Conservation (phyloP, 1,140 invertebrate species). For the Ceratoteleas bidentatus region DNA sequence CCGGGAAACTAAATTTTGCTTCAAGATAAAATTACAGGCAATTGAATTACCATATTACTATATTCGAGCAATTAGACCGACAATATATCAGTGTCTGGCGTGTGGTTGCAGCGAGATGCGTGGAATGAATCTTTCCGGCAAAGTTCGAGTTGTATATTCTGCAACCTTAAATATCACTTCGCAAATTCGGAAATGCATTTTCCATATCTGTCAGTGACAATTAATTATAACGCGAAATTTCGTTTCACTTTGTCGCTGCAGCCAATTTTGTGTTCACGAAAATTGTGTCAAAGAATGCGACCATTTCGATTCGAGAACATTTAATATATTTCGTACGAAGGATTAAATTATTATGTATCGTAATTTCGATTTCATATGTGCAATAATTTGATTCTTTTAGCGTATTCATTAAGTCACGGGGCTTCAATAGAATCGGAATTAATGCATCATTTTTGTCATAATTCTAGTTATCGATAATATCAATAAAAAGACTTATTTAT, state of each 20-base stretch:
- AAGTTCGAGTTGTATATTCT: constrained; percentile 42
- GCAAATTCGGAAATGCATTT: constrained; percentile 36
- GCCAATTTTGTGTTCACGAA: not conserved
- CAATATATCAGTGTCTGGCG: constrained; percentile 50
- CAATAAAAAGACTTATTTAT: too few species aligned
- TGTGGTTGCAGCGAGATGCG: constrained; percentile 45
- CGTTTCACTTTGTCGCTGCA: too few species aligned
- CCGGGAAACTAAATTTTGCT: constrained; percentile 20
- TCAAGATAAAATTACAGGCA: constrained; percentile 35
- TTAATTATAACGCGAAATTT: constrained; percentile 1
- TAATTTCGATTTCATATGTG: too few species aligned
- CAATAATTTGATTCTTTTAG: too few species aligned
- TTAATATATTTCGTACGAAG: too few species aligned
- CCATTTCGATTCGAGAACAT: too few species aligned
- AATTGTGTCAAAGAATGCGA: not conserved
- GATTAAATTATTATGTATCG: too few species aligned
- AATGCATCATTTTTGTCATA: too few species aligned
- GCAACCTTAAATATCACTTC: constrained; percentile 31
- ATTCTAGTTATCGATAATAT: too few species aligned
- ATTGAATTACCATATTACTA: constrained; percentile 56
- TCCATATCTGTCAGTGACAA: constrained; percentile 21
- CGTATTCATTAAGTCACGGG: too few species aligned
- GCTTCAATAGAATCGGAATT: too few species aligned
- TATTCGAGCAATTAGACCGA: constrained; percentile 48
- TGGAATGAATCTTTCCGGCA: constrained; percentile 48